A percentile compares a stretch with the other conserved stretches of the same genome.
These are phyloP conservation scores for Himalopsyche tibetana DNA, from an alignment of 2,888 invertebrate genomes.

Conservation along the genomic window DNA sequence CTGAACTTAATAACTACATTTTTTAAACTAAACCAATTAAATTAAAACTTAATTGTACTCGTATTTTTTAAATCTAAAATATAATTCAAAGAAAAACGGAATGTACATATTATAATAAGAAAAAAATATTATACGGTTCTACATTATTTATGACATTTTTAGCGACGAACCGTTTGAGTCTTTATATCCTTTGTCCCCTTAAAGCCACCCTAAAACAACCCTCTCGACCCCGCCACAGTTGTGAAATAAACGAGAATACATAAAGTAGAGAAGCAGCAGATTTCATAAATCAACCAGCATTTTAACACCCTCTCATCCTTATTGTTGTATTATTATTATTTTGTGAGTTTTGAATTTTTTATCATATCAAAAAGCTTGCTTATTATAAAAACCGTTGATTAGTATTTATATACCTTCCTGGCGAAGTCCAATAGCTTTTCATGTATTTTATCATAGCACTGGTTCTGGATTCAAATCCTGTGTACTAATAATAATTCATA, in stretches of 20 bases:
- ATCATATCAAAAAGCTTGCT: not conserved
- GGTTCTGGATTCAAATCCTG: no score
- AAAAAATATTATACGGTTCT: not conserved
- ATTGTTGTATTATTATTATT: not conserved
- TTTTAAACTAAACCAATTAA: no score
- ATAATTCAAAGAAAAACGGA: no score
- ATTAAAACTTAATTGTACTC: no score
- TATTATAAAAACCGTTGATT: not conserved
- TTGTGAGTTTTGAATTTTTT: conserved; percentile 30
- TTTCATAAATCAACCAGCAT: conserved; percentile 60
- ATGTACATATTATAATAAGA: no score
- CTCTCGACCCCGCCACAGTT: conserved; percentile 49
- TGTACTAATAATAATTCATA: no score
- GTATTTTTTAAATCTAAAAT: no score
- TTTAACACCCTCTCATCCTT: conserved; percentile 42
- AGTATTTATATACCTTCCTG: no score
- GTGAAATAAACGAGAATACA: conserved; percentile 62
- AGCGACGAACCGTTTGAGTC: not conserved
- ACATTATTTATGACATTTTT: not conserved
- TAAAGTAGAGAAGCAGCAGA: conserved; percentile 60
- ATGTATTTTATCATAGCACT: no score
- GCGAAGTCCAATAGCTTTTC: no score
- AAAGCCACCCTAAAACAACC: conserved; percentile 1
- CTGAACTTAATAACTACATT: no score
- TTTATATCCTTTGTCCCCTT: not conserved